phyloP scores from a whole-genome alignment of 2,888 invertebrate species.

The Ichneumoninae sp. region DNA sequence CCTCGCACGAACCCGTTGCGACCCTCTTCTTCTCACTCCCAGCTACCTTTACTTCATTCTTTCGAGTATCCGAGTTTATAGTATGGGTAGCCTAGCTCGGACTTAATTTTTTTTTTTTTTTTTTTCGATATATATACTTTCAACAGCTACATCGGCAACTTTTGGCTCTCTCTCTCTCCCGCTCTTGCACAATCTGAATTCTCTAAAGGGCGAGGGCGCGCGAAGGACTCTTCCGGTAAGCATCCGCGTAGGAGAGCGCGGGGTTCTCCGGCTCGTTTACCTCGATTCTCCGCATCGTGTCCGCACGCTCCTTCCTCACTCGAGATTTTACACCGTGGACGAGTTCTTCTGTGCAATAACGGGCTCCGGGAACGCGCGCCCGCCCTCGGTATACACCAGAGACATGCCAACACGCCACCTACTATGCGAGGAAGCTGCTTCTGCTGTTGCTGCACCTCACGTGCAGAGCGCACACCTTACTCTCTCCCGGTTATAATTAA shows the following conservation, averaged over 20 bases:
- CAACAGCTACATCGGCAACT: slow-evolving; percentile 17
- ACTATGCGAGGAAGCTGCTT: slow-evolving; percentile 64
- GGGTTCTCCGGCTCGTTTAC: slow-evolving; percentile 13
- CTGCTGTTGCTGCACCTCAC: slow-evolving; percentile 41
- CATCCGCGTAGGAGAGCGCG: neutral
- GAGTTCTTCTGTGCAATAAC: slow-evolving; percentile 63
- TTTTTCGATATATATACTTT: slow-evolving; percentile 6
- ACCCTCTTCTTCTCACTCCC: slow-evolving; percentile 60
- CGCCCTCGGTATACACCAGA: slow-evolving; percentile 42
- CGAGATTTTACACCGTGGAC: slow-evolving; percentile 43
- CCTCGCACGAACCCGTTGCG: slow-evolving; percentile 79
- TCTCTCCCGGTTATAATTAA: slow-evolving; percentile 67
- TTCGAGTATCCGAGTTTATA: slow-evolving; percentile 16
- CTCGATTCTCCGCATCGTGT: slow-evolving; percentile 42
- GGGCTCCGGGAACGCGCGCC: slow-evolving; percentile 53
- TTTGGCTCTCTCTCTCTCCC: slow-evolving; percentile 13
- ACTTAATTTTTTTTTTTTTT: slow-evolving; percentile 4
- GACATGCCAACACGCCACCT: slow-evolving; percentile 70
- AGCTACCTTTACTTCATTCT: slow-evolving; percentile 55
- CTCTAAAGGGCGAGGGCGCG: neutral
- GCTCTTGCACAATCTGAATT: neutral
- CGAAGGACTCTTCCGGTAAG: slow-evolving; percentile 27
- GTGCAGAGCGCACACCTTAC: slow-evolving; percentile 52
- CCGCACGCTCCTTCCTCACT: slow-evolving; percentile 23
- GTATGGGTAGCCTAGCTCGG: neutral